These are phyloP conservation scores for Marcusenius ussheri DNA, from an alignment of 2,113 vertebrate species.

Conservation along the genomic window DNA sequence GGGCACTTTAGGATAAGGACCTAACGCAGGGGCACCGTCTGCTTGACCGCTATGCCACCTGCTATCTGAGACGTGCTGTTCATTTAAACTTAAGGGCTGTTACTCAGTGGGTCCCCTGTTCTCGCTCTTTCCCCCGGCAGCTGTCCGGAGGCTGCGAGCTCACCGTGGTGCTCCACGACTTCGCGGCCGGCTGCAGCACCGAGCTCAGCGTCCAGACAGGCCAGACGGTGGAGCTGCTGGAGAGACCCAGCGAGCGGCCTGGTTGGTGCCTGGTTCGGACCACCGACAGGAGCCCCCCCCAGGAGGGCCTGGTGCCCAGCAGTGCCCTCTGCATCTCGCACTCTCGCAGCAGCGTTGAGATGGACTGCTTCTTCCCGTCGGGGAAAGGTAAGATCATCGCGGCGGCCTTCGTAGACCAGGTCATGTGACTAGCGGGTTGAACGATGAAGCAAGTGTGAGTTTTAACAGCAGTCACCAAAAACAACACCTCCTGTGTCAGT, in stretches of 20 bases:
- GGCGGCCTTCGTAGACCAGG: not conserved
- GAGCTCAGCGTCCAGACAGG: slow-evolving; percentile 89
- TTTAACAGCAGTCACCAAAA: not conserved
- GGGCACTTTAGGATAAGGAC: not conserved
- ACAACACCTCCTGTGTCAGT: not conserved
- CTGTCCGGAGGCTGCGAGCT: slow-evolving; percentile 92
- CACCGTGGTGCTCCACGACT: slow-evolving; percentile 90
- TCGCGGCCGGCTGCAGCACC: slow-evolving; percentile 66
- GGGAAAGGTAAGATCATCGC: slow-evolving; percentile 78
- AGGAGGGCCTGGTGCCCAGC: slow-evolving; percentile 92
- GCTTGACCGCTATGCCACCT: not conserved
- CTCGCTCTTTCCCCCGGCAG: slow-evolving; percentile 46
- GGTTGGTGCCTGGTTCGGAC: slow-evolving; percentile 92
- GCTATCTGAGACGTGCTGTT: not conserved
- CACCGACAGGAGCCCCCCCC: slow-evolving; percentile 77
- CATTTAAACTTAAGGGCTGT: not conserved
- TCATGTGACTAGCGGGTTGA: not conserved
- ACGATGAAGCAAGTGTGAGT: not conserved
- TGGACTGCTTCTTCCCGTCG: slow-evolving; percentile 93
- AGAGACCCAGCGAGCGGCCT: slow-evolving; percentile 80
- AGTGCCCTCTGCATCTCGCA: slow-evolving; percentile 84
- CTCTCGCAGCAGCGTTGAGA: slow-evolving; percentile 93
- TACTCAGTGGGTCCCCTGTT: not conserved
- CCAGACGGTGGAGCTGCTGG: slow-evolving; percentile 93
- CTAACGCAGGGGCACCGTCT: not conserved